These are phyloP conservation scores for Sphaerophoria taeniata DNA, from an alignment of 2,888 invertebrate genomes.

Conservation along the genomic window DNA sequence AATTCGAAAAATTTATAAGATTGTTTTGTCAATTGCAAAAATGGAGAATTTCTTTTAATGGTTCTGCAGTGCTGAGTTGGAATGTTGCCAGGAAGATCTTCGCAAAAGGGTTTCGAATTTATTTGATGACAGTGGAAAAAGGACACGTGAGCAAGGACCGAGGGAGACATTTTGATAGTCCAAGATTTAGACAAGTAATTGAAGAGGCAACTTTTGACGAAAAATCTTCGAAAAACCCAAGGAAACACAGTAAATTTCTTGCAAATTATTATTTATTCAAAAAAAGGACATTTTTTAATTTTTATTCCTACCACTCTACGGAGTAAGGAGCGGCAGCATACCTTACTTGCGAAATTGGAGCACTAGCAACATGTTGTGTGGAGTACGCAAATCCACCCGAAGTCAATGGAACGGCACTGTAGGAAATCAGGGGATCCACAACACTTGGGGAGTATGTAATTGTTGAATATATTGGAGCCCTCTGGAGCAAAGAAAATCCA, in stretches of 20 bases:
- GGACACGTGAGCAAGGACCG: background rate
- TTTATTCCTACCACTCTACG: too few relatives aligned
- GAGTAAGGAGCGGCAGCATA: too few relatives aligned
- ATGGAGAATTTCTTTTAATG: constrained; percentile 11
- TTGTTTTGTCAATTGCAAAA: constrained; percentile 41
- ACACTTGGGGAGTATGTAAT: background rate
- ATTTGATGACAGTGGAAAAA: constrained; percentile 26
- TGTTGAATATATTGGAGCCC: background rate
- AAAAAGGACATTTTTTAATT: too few relatives aligned
- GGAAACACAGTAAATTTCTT: too few relatives aligned
- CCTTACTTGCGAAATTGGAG: too few relatives aligned
- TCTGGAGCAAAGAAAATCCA: constrained; percentile 23
- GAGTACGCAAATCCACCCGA: too few relatives aligned
- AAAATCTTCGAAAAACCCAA: too few relatives aligned
- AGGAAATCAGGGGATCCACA: background rate
- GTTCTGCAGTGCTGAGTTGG: constrained; percentile 15
- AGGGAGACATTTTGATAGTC: background rate
- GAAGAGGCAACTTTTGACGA: too few relatives aligned
- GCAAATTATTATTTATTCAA: too few relatives aligned
- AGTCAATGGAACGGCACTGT: too few relatives aligned
- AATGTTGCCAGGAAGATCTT: constrained; percentile 19
- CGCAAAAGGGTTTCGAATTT: constrained; percentile 30
- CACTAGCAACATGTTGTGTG: too few relatives aligned
- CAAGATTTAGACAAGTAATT: too few relatives aligned
- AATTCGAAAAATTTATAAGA: constrained; percentile 21